A percentile compares a stretch with the other conserved stretches of the same genome.
These are phyloP conservation scores for Apis mellifera DNA, from an alignment of 1,140 invertebrate species.

Conservation along the genomic window Amel_HAv3.1 CM009936.2:9532501-9533000, in stretches of 20 bases:
- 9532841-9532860: not conserved
- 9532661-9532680: slow-evolving; percentile 74
- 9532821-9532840: not conserved
- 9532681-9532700: slow-evolving; percentile 69
- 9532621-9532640: slow-evolving; percentile 71
- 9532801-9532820: not conserved
- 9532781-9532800: not conserved
- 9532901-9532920: too few relatives aligned
- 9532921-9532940: too few relatives aligned
- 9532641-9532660: slow-evolving; percentile 73
- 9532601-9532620: slow-evolving; percentile 64
- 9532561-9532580: slow-evolving; percentile 73
- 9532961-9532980: too few relatives aligned
- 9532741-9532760: slow-evolving; percentile 42
- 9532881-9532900: too few relatives aligned
- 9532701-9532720: slow-evolving; percentile 34
- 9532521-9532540: slow-evolving; percentile 64
- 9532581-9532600: slow-evolving; percentile 67
- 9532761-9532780: slow-evolving; percentile 15
- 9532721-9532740: slow-evolving; percentile 41
- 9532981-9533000: too few relatives aligned
- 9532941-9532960: too few relatives aligned
- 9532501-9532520: slow-evolving; percentile 45
- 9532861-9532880: too few relatives aligned
- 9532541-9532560: slow-evolving; percentile 70